These are phyloP conservation scores for Bedellia somnulentella DNA, from an alignment of 2,888 invertebrate genomes.

Conservation along the genomic window DNA sequence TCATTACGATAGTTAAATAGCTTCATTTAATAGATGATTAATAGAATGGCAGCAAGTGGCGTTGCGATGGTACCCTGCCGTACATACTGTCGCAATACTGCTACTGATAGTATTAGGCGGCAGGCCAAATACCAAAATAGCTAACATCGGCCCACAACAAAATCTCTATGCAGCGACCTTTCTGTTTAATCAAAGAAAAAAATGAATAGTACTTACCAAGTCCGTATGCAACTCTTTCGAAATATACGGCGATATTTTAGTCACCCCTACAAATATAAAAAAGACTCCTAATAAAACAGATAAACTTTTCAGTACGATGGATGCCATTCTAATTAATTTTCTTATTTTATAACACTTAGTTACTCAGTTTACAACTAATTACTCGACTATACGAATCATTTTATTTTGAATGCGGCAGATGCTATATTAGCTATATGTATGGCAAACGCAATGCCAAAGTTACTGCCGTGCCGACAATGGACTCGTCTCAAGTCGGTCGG, in stretches of 20 bases:
- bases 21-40: conserved; percentile 5
- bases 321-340: conserved; percentile 37
- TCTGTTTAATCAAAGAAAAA: conserved; percentile 11
- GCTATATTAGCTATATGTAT: too few species aligned
- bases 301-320: conserved; percentile 86
- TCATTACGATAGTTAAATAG: too few species aligned
- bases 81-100: conserved; percentile 28
- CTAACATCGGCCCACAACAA: conserved; percentile 42
- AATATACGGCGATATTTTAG: conserved; percentile 88
- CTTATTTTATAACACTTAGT: too few species aligned
- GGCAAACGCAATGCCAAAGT: too few species aligned
- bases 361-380: too few species aligned
- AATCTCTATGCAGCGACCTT: conserved; percentile 46
- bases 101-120: conserved; percentile 42
- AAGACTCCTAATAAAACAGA: conserved; percentile 91
- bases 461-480: too few species aligned
- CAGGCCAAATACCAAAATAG: conserved; percentile 59
- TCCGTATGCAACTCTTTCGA: conserved; percentile 96
- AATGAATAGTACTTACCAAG: conserved; percentile 68
- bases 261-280: conserved; percentile 92
- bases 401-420: too few species aligned
- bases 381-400: too few species aligned
- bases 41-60: conserved; percentile 4
- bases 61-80: too few species aligned
- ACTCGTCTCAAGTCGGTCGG: too few species aligned